Base-by-base conservation (phyloP, 2,888 invertebrate genomes). In the Pachliopta kotzebuea region DNA sequence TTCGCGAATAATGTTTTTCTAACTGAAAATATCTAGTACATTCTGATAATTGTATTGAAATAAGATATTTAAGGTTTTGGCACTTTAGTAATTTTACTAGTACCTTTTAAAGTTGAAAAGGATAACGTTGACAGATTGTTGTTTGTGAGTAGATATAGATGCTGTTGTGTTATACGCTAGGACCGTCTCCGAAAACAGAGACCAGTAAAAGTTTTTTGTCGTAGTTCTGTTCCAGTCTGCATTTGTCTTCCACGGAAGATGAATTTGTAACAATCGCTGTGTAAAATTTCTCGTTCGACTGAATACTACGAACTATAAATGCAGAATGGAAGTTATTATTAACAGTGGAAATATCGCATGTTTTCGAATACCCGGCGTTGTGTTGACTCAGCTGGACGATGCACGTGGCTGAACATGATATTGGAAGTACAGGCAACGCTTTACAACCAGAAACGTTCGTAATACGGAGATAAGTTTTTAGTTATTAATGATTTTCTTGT, bases 331-430 rank as follows among this genome's bases (percentile, higher is more conserved):
- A 56, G 23, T 62, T 56, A 56, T 62, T 57, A 54, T 53, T 9
- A 63, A 37, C 58, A 37, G 45, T 45, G 53, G n/a, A 50, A 55
- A 31, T 14, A 52, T 65, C 37, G 54, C 57, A 50, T 61, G 61
- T 62, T 62, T 62, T 61, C 62, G 56, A 56, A 57, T 31, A 31
- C 65, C 66, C 66, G 60, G 68, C 60, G 56, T 55, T 50, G 53
- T 71, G 70, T 76, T 76, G 73, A 75, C 71, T 71, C 75, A 76
- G 76, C 74, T 75, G 76, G 42, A 45, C n/a, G 24, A 29, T 65
- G 72, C 73, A 73, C 74, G 74, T 74, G 86, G 77, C 69, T 42
- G 31, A 64, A 58, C 70, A 74, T 72, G 72, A 62, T 75, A 72
- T 68, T 65, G 64, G 68, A 56, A 42, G 26, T 53, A 59, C 62